Percentiles rank a stretch among this genome's conserved stretches.
These are phyloP conservation scores for Ciconia nigra DNA, from an alignment of 2,797 vertebrate species.

Conservation along the genomic window DNA sequence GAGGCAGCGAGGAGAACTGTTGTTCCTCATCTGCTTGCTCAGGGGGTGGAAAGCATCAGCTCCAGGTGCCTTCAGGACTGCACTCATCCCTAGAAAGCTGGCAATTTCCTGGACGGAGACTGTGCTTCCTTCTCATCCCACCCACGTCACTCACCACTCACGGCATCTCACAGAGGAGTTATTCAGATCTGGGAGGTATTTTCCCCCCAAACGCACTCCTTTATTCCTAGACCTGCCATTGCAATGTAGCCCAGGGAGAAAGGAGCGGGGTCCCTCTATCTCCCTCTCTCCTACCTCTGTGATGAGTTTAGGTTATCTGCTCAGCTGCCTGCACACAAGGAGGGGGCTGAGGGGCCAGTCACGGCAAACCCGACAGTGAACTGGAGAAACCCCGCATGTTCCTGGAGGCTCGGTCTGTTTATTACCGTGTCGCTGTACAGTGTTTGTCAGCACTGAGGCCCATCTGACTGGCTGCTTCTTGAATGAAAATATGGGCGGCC, in stretches of 20 bases:
- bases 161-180: background rate
- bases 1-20: background rate
- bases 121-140: background rate
- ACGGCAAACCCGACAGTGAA: background rate
- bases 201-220: background rate
- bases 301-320: background rate
- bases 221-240: background rate
- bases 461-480: background rate
- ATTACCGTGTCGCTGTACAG: background rate
- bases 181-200: background rate
- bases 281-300: background rate
- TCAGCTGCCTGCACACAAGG: background rate
- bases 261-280: background rate
- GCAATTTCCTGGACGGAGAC: background rate
- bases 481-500: accelerated
- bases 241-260: background rate
- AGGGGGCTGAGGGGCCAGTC: background rate
- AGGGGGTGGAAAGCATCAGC: background rate
- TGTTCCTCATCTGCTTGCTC: background rate
- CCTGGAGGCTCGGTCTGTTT: background rate
- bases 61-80: background rate
- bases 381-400: background rate
- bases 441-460: background rate
- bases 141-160: background rate
- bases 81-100: background rate